These are phyloP conservation scores for Neosalanx taihuensis DNA, from an alignment of 2,797 vertebrate species.

Conservation along the genomic window DNA sequence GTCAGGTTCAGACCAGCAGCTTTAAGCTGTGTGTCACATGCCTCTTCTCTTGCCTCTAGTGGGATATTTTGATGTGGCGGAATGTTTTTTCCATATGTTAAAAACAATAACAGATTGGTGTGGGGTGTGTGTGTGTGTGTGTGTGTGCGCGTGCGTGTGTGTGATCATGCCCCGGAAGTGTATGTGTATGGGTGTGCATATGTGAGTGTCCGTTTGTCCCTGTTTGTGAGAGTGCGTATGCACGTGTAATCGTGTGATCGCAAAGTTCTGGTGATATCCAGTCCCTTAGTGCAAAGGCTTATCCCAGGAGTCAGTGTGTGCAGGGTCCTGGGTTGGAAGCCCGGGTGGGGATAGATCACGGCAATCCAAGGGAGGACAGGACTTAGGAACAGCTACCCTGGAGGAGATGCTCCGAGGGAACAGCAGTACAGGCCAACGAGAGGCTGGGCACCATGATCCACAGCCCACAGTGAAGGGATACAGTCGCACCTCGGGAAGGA, in stretches of 20 bases:
- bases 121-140: slow-evolving; percentile 19
- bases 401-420: slow-evolving; percentile 52
- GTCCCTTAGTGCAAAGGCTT: too few species aligned
- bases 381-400: slow-evolving; percentile 41
- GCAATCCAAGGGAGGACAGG: slow-evolving; percentile 53
- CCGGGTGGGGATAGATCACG: slow-evolving; percentile 16
- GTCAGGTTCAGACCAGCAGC: slow-evolving; percentile 24
- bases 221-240: slow-evolving; percentile 7
- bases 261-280: not conserved
- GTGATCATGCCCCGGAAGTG: slow-evolving; percentile 11
- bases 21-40: slow-evolving; percentile 25
- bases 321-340: too few species aligned
- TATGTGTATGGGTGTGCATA: slow-evolving; percentile 1
- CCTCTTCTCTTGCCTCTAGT: not conserved
- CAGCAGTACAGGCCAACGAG: slow-evolving; percentile 32
- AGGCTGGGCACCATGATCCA: not conserved
- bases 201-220: slow-evolving; percentile 11
- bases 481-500: too few species aligned
- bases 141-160: slow-evolving; percentile 6
- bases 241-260: slow-evolving; percentile 1
- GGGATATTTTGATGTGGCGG: not conserved
- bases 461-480: not conserved
- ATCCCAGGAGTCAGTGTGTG: too few species aligned
- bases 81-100: slow-evolving; percentile 42
- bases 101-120: slow-evolving; percentile 46